Evolutionary conservation across 92 coral and sea anemone genomes (phyloP).

Genomic region (Epizoanthus rinbou): DNA sequence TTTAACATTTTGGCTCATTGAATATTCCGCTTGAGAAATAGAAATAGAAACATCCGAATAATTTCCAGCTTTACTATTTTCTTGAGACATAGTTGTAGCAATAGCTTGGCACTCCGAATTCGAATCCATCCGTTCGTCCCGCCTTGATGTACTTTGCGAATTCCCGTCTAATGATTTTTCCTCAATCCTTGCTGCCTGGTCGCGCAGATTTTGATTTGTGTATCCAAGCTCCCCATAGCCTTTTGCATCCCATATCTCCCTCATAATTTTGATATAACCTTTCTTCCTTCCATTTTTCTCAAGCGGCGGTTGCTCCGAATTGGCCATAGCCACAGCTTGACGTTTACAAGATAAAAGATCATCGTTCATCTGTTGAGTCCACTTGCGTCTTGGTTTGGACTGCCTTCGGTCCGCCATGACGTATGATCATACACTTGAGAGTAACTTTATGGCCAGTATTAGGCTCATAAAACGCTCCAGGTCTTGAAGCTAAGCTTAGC

Average conservation of each 20-base stretch:
- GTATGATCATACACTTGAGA: constrained; percentile 29
- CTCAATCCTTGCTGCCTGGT: constrained; percentile 55
- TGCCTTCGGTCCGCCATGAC: constrained; percentile 32
- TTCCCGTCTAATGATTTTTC: constrained; percentile 33
- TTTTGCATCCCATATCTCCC: constrained; percentile 51
- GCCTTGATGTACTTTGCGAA: constrained; percentile 29
- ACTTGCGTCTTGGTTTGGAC: constrained; percentile 34
- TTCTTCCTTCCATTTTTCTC: constrained; percentile 45
- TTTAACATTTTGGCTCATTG: constrained; percentile 20
- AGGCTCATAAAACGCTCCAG: constrained; percentile 20
- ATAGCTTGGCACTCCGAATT: constrained; percentile 27
- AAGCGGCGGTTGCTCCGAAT: constrained; percentile 46
- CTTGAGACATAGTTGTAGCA: constrained; percentile 23
- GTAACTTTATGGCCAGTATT: constrained; percentile 28
- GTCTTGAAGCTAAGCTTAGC: constrained; percentile 32
- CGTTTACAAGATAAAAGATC: constrained; percentile 22
- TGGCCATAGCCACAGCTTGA: constrained; percentile 28
- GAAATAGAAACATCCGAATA: constrained; percentile 26
- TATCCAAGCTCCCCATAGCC: constrained; percentile 45
- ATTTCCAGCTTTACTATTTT: constrained; percentile 22
- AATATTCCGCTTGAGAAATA: constrained; percentile 16
- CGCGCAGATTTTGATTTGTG: constrained; percentile 50
- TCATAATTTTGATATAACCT: constrained; percentile 43
- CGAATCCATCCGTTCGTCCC: constrained; percentile 25
- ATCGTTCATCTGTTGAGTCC: constrained; percentile 38